Evolutionary conservation across 2,888 invertebrate species (phyloP).

Genomic region (Thecophora atra): DNA sequence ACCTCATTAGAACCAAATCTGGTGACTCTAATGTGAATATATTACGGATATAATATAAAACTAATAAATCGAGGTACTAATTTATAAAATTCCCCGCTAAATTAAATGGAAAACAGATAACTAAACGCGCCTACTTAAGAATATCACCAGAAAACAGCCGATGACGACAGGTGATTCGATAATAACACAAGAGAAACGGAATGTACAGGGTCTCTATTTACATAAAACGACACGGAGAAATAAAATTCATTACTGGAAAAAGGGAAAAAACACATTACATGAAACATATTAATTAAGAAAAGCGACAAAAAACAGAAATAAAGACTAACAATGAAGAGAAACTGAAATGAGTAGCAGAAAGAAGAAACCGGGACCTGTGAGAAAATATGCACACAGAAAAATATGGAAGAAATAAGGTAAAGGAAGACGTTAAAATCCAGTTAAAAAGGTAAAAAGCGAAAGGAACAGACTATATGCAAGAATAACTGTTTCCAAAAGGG

Average conservation of each 20-base stretch:
- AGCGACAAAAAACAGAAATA: background rate
- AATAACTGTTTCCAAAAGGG: too few relatives aligned
- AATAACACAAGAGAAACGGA: too few relatives aligned
- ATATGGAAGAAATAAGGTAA: background rate
- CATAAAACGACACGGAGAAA: background rate
- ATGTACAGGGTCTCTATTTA: too few relatives aligned
- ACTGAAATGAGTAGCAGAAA: background rate
- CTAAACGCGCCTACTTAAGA: background rate
- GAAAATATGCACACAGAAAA: conserved; percentile 5
- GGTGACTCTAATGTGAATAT: too few relatives aligned
- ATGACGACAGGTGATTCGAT: too few relatives aligned
- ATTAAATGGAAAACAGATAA: too few relatives aligned
- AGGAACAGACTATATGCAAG: background rate
- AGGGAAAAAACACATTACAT: background rate
- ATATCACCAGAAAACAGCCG: background rate
- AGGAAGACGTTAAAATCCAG: conserved; percentile 1
- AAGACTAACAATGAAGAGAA: background rate
- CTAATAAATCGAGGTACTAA: too few relatives aligned
- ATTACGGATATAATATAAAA: too few relatives aligned
- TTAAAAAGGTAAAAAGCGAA: background rate
- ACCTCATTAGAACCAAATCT: too few relatives aligned
- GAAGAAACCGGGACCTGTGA: background rate
- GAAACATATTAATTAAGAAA: background rate
- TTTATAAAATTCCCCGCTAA: too few relatives aligned
- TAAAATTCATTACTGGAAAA: conserved; percentile 1